Percentiles rank a stretch among this genome's conserved stretches.
phyloP scores from a whole-genome alignment of 1,140 invertebrate genomes.

The Phocides pigmalion region DNA sequence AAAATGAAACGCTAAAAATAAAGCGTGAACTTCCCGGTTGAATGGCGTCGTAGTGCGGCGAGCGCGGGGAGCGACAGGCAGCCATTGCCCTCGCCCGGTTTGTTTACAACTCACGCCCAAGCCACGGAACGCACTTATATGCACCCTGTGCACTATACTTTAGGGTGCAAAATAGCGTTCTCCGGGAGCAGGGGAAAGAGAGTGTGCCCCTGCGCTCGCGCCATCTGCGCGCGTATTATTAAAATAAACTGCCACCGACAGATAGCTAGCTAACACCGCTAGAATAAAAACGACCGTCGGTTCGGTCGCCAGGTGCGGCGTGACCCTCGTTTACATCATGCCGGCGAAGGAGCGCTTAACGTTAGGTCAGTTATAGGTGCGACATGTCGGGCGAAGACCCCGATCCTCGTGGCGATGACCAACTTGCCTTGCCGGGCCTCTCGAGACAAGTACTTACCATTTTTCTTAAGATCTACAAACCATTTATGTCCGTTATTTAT shows the following conservation, averaged over 20 bases:
- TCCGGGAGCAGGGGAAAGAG: neutral
- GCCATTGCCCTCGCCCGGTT: slow-evolving; percentile 80
- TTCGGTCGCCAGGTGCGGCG: slow-evolving; percentile 66
- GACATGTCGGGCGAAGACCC: slow-evolving; percentile 54
- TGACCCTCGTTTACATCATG: slow-evolving; percentile 50
- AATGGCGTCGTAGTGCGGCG: slow-evolving; percentile 75
- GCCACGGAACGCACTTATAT: slow-evolving; percentile 46
- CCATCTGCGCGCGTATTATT: slow-evolving; percentile 76
- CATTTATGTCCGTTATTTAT: too few relatives aligned
- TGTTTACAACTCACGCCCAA: slow-evolving; percentile 73
- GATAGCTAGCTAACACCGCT: slow-evolving; percentile 61
- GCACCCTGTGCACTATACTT: slow-evolving; percentile 53
- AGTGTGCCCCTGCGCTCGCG: slow-evolving; percentile 63
- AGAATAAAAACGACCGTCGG: slow-evolving; percentile 61
- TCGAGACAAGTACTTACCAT: slow-evolving; percentile 1
- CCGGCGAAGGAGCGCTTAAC: slow-evolving; percentile 59
- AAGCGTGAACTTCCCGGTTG: slow-evolving; percentile 81
- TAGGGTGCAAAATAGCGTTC: slow-evolving; percentile 59
- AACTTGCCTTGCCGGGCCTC: slow-evolving; percentile 54
- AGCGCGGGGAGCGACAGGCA: slow-evolving; percentile 73
- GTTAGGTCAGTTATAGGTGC: slow-evolving; percentile 74
- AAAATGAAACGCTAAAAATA: slow-evolving; percentile 79
- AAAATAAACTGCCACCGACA: slow-evolving; percentile 76
- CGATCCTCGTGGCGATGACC: slow-evolving; percentile 59
- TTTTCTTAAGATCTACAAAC: too few relatives aligned